phyloP scores from a whole-genome alignment of 2,888 invertebrate species.

The Thereva unica region DNA sequence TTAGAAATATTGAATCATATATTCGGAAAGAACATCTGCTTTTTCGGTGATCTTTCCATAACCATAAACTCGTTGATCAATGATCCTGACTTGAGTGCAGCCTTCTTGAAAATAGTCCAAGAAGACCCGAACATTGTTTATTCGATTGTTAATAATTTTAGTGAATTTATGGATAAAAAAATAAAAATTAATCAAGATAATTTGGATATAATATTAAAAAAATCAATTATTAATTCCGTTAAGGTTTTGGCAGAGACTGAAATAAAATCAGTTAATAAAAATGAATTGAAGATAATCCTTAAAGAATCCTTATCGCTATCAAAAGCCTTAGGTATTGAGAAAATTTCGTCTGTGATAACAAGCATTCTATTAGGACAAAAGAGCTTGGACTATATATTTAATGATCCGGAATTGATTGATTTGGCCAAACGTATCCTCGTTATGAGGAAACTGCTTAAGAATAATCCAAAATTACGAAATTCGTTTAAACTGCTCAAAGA shows the following conservation, averaged over 20 bases:
- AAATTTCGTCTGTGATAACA: slow-evolving; percentile 29
- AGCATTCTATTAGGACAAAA: slow-evolving; percentile 47
- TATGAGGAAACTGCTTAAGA: slow-evolving; percentile 72
- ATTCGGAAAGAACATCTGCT: slow-evolving; percentile 51
- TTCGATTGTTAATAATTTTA: slow-evolving; percentile 64
- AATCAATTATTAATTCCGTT: slow-evolving; percentile 69
- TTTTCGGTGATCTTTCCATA: slow-evolving; percentile 65
- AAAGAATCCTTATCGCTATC: slow-evolving; percentile 72
- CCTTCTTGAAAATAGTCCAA: slow-evolving; percentile 57
- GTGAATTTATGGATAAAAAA: slow-evolving; percentile 60
- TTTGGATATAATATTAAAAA: slow-evolving; percentile 68
- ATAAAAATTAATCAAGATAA: slow-evolving; percentile 54
- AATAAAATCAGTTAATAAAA: slow-evolving; percentile 36
- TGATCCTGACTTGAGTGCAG: slow-evolving; percentile 66
- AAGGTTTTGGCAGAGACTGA: slow-evolving; percentile 63
- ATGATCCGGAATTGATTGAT: slow-evolving; percentile 65
- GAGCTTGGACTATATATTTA: slow-evolving; percentile 62
- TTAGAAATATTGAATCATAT: slow-evolving; percentile 10
- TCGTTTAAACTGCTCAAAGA: slow-evolving; percentile 67
- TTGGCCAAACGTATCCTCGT: slow-evolving; percentile 72
- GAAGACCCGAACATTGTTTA: slow-evolving; percentile 42
- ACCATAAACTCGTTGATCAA: slow-evolving; percentile 68
- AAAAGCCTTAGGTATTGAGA: slow-evolving; percentile 67
- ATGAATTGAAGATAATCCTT: slow-evolving; percentile 57
- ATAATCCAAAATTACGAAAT: slow-evolving; percentile 65